These are phyloP conservation scores for Pituophis catenifer DNA, from an alignment of 2,113 vertebrate species.

Conservation along the genomic window DNA sequence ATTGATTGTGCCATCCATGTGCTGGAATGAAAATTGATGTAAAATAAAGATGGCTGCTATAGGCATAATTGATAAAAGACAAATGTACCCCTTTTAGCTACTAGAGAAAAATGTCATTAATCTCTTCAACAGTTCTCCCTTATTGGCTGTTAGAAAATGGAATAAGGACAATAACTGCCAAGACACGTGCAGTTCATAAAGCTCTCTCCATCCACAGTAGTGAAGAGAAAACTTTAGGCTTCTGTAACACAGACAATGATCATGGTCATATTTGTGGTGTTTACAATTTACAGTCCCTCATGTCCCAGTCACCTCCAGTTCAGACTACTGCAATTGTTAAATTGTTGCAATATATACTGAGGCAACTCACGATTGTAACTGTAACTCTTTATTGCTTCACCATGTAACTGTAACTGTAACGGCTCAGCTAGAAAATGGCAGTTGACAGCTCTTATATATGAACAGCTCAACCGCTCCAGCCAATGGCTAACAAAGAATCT, in stretches of 20 bases:
- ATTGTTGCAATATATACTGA: no score
- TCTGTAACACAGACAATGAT: neutral
- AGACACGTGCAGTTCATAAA: neutral
- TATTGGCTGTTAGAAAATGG: constrained; percentile 24
- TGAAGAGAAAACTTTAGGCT: neutral
- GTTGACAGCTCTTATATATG: no score
- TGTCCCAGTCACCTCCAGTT: neutral
- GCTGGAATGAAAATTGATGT: neutral
- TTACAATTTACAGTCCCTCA: neutral
- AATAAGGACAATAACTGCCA: neutral
- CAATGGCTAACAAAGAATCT: no score
- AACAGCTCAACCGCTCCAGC: no score
- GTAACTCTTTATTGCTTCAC: no score
- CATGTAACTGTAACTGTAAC: no score
- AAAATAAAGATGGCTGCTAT: constrained; percentile 4
- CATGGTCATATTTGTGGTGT: neutral
- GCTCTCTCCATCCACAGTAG: neutral
- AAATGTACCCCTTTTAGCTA: constrained; percentile 23
- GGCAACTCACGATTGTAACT: no score
- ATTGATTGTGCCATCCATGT: neutral
- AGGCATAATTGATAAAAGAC: constrained; percentile 34
- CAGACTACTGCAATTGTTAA: neutral
- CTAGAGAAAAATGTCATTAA: neutral
- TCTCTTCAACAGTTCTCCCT: constrained; percentile 24
- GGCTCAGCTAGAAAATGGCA: no score